Conservation (phyloP, 2,113 vertebrate genomes). For the Rattus rattus region DNA sequence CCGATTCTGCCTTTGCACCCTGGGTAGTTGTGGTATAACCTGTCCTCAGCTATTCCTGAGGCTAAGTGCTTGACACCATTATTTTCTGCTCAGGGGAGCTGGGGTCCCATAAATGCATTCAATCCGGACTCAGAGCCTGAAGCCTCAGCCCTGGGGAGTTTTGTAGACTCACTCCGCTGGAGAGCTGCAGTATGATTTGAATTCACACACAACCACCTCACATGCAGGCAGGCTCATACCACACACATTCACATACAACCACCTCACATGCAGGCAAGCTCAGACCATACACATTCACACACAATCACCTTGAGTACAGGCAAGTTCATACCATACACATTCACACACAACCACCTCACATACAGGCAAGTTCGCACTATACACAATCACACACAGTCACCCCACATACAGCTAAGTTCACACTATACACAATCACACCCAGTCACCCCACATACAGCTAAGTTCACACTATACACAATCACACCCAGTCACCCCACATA, state of each 20-base stretch:
- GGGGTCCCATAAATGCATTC: neutral
- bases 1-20: neutral
- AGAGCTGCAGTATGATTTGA: neutral
- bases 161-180: neutral
- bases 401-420: no score
- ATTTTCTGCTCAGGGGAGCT: conserved; percentile 8
- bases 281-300: no score
- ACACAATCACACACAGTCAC: no score
- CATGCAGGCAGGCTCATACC: neutral
- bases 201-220: neutral
- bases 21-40: neutral
- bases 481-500: no score
- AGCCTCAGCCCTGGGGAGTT: neutral
- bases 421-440: no score
- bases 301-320: no score
- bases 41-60: neutral
- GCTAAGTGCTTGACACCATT: neutral
- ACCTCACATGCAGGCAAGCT: neutral
- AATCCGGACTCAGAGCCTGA: neutral
- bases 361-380: neutral
- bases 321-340: neutral
- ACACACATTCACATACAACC: no score
- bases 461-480: no score
- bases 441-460: no score
- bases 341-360: neutral